Conservation (phyloP, 2,888 invertebrate species). For the Xanthostigma xanthostigma region DNA sequence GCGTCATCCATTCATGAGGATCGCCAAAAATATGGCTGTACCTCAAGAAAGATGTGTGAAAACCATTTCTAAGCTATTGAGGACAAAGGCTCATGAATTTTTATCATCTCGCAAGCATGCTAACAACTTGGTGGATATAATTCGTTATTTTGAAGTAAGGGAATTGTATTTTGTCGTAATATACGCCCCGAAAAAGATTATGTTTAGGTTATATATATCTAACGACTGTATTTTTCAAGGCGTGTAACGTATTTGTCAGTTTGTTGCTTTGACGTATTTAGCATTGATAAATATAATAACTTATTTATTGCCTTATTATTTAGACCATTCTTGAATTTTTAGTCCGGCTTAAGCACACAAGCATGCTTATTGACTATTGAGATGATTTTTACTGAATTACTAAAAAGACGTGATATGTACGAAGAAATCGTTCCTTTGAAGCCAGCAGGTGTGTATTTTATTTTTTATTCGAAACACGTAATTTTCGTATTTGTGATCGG, state of each 20-base stretch:
- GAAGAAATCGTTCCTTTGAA: constrained; percentile 43
- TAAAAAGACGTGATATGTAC: constrained; percentile 50
- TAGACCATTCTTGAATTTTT: constrained; percentile 1
- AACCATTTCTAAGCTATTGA: constrained; percentile 47
- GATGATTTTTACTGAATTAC: constrained; percentile 51
- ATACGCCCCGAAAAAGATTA: constrained; percentile 21
- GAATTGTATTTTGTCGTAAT: constrained; percentile 10
- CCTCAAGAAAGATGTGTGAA: constrained; percentile 27
- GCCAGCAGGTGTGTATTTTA: constrained; percentile 31
- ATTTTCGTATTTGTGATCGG: no score
- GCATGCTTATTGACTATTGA: constrained; percentile 53
- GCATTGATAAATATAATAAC: not conserved
- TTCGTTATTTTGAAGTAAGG: constrained; percentile 50
- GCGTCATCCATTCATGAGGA: no score
- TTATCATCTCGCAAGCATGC: constrained; percentile 47
- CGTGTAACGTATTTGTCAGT: no score
- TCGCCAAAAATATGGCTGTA: not conserved
- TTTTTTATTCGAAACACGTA: constrained; percentile 16
- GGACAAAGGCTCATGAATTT: constrained; percentile 55
- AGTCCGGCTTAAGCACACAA: constrained; percentile 27
- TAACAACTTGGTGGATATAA: constrained; percentile 49
- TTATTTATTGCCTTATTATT: not conserved
- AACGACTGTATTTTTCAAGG: no score
- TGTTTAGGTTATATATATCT: constrained; percentile 15
- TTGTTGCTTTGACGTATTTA: no score